Evolutionary conservation across 2,888 invertebrate genomes (phyloP).

Genomic region (Idaea biselata): DNA sequence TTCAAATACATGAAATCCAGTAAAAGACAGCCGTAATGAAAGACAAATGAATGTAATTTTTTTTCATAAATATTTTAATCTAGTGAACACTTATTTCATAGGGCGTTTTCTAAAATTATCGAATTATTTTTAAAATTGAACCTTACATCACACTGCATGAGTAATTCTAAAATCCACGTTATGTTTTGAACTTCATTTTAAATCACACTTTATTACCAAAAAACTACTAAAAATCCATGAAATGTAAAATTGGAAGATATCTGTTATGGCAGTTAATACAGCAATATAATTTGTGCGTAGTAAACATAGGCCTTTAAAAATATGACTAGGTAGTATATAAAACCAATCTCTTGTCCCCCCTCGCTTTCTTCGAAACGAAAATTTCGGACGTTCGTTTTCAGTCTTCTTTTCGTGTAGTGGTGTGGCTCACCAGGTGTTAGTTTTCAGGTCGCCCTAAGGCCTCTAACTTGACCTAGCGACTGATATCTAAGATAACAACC

Average conservation of each 20-base stretch:
- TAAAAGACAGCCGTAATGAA: constrained; percentile 70
- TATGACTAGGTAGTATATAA: constrained; percentile 66
- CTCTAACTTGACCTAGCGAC: too few relatives aligned
- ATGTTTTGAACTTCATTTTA: constrained; percentile 69
- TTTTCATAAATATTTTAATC: constrained; percentile 63
- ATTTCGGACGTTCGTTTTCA: too few relatives aligned
- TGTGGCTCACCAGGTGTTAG: too few relatives aligned
- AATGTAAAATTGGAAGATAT: constrained; percentile 72
- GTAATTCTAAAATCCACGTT: constrained; percentile 60
- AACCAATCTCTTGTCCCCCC: constrained; percentile 41
- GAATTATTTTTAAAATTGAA: constrained; percentile 69
- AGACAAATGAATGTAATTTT: constrained; percentile 66
- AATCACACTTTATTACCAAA: constrained; percentile 57
- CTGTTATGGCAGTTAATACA: constrained; percentile 38
- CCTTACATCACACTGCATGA: constrained; percentile 58
- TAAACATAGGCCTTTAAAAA: constrained; percentile 66
- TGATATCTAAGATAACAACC: too few relatives aligned
- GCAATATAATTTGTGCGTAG: constrained; percentile 67
- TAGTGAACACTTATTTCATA: constrained; percentile 78
- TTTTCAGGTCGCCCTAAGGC: too few relatives aligned
- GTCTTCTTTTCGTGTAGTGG: too few relatives aligned
- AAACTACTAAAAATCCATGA: constrained; percentile 51
- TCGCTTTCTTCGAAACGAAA: too few relatives aligned
- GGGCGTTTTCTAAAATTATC: constrained; percentile 61
- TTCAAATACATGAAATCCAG: constrained; percentile 66